phyloP scores from a whole-genome alignment of 2,113 vertebrate genomes.

The Promerops cafer region DNA sequence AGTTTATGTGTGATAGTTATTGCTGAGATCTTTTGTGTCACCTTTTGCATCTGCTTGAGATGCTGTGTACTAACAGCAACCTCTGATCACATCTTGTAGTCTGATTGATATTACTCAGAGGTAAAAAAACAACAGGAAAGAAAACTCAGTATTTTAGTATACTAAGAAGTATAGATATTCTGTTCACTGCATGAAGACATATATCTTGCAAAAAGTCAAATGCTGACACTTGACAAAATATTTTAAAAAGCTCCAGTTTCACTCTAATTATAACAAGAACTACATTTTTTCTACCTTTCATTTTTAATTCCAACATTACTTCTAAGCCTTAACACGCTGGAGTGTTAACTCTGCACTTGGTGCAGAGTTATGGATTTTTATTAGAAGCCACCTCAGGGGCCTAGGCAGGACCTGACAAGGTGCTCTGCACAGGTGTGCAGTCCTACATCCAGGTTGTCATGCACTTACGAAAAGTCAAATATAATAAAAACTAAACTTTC shows the following conservation, averaged over 20 bases:
- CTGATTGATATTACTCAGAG: not conserved
- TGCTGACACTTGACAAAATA: not conserved
- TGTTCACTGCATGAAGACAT: not conserved
- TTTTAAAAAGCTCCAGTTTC: not conserved
- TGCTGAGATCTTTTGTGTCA: not conserved
- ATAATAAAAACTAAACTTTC: not conserved
- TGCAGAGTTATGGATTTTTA: not conserved
- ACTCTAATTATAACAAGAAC: not conserved
- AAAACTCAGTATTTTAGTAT: not conserved
- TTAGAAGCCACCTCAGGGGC: not conserved
- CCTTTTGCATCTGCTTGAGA: not conserved
- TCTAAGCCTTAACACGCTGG: not conserved
- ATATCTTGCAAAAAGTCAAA: not conserved
- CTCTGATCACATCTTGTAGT: not conserved
- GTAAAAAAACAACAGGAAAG: not conserved
- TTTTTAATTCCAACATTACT: not conserved
- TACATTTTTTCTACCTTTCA: not conserved
- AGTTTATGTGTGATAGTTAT: not conserved
- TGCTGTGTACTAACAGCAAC: not conserved
- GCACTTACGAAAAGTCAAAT: not conserved
- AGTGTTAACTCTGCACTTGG: not conserved
- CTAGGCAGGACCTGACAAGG: not conserved
- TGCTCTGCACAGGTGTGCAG: not conserved
- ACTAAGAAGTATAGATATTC: not conserved
- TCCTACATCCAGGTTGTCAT: not conserved